Conservation (phyloP, 2,888 invertebrate genomes). For the Malacosoma neustria region DNA sequence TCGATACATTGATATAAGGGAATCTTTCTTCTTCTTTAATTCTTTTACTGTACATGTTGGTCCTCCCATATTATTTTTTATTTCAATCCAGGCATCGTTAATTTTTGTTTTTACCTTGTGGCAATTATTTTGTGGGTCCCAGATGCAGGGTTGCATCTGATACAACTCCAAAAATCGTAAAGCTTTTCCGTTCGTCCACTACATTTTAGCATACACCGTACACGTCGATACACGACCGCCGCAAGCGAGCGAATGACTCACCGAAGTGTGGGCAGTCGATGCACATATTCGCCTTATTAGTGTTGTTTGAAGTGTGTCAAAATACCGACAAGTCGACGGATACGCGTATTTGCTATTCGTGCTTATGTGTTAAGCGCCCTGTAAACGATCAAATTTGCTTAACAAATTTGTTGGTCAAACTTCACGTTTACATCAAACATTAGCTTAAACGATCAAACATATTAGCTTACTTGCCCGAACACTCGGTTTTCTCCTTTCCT, state of each 20-base stretch:
- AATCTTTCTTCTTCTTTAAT: slow-evolving; percentile 15
- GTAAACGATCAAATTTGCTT: too few species aligned
- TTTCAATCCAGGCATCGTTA: slow-evolving; percentile 10
- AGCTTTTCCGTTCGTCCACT: slow-evolving; percentile 8
- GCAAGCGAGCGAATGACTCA: neutral
- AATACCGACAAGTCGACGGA: neutral
- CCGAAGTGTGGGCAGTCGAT: neutral
- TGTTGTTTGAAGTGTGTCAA: neutral
- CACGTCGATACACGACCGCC: neutral
- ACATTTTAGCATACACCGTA: slow-evolving; percentile 2
- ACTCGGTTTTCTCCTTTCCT: too few species aligned
- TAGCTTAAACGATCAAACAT: too few species aligned
- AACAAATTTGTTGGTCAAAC: too few species aligned
- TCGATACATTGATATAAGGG: slow-evolving; percentile 13
- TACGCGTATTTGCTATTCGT: neutral
- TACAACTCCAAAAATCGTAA: slow-evolving; percentile 10
- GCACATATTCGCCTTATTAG: neutral
- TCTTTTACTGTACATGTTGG: slow-evolving; percentile 9
- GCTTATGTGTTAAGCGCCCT: too few species aligned
- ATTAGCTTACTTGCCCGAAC: too few species aligned
- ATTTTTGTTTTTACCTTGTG: slow-evolving; percentile 5
- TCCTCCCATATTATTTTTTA: slow-evolving; percentile 8
- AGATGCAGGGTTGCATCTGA: slow-evolving; percentile 11
- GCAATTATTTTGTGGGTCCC: slow-evolving; percentile 10
- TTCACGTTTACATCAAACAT: too few species aligned